Evolutionary conservation across 2,113 vertebrate species (phyloP), one percentile per base, ranked within the genome.

Genomic region (Oostethus manadensis): DNA sequence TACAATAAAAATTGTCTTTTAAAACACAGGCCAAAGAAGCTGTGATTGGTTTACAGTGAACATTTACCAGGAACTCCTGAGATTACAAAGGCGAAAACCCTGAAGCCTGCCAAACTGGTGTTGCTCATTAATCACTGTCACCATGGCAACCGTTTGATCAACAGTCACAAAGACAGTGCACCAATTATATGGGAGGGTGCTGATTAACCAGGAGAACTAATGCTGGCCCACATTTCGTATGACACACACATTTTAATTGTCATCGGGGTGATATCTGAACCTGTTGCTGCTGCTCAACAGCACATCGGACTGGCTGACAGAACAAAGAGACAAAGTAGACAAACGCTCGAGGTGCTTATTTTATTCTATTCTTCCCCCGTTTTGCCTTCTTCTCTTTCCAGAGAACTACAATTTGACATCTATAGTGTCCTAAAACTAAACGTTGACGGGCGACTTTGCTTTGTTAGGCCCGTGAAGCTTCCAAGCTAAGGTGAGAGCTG

Each of bases 11-110:
- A 42, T 14, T 42, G 38, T 13, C 4, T 14, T 29, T 51, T 14
- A 10, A 17, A 51, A n/a, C 14, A 33, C 17, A 21, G 38, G 3
- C 38, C 38, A 14, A 42, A 16, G 38, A 49, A n/a, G 50, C 5
- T 2, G 8, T 35, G 22, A 49, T 64, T 66, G 62, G 58, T 77
- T 14, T 54, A 22, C 38, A 58, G 23, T 45, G 22, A 45, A 57
- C 3, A 43, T 40, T 40, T 3, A 43, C 5, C 2, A 56, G 18
- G 23, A 35, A 11, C 35, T 49, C 10, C 45, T 60, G 4, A 26
- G 21, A 45, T 68, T 51, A 43, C 8, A 26, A 18, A 54, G 35
- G 20, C 16, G 29, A 33, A 33, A 40, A 55, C 38, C 1, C 38
- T 56, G 15, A 56, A 4, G 13, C 26, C 42, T n/a, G 42, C 44